Evolutionary conservation across 2,888 invertebrate species (phyloP), one percentile per base, ranked within the genome.

Genomic region (Eristalis intricaria): DNA sequence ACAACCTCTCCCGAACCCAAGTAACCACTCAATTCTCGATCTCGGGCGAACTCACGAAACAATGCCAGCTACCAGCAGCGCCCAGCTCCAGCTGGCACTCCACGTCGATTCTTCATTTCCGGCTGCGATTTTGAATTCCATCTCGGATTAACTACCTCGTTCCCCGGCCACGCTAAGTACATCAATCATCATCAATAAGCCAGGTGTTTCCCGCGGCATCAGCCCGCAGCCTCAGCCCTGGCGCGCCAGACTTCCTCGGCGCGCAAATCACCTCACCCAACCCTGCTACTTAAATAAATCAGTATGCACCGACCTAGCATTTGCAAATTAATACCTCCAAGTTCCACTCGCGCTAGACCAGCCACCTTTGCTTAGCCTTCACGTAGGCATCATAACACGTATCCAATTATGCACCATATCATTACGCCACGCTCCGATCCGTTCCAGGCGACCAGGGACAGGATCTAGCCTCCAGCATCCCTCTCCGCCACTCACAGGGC

Each of bases 261-360:
- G 66, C 70, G 69, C 75, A 73, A 79, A 84, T 79, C 83, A 65
- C 71, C 68, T 79, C 83, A 84, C 79, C 87, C 83, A 83, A 84
- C 79, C 79, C 79, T 79, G 87, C 79, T 84, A 84, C 84, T 87
- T 84, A 87, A 87, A 87, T 87, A 87, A 87, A 87, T 87, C 87
- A 87, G 83, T 68, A 87, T 76, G 79, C 75, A 35, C 64, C 73
- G 84, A 76, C 71, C 79, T 65, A 75, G 50, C 66, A 76, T 83
- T 83, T 87, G 87, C 87, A 87, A 87, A 87, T 87, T 83, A 87
- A 87, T 87, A 87, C 84, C 86, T 78, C 75, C 70, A 65, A 74
- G 64, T 73, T 58, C 50, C 43, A 50, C 32, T 43, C 64, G 65
- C 32, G 11, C 43, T 13, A 69, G 74, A 43, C 79, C 64, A 71